Evolutionary conservation across 2,888 invertebrate genomes (phyloP).

Genomic region (Zygaena filipendulae): DNA sequence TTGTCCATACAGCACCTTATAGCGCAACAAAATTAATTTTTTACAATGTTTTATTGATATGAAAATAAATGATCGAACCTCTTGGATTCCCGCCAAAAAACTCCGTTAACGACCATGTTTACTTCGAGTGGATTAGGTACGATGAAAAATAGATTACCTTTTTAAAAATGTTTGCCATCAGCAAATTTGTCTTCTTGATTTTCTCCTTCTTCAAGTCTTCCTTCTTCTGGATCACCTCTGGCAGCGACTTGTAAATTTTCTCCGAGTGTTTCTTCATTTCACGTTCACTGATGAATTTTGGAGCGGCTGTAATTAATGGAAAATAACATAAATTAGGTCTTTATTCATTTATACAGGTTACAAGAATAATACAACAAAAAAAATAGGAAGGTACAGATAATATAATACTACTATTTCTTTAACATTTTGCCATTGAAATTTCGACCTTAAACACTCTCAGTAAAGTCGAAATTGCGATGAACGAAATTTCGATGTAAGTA

Average conservation of each 20-base stretch:
- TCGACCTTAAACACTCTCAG: no score
- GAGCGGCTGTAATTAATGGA: slow-evolving; percentile 37
- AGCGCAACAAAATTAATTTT: slow-evolving; percentile 2
- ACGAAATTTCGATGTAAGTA: no score
- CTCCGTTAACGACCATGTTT: no score
- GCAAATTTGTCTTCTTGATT: slow-evolving; percentile 74
- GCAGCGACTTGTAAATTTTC: slow-evolving; percentile 72
- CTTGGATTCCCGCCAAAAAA: no score
- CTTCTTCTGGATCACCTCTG: slow-evolving; percentile 76
- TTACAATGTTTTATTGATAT: no score
- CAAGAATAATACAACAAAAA: slow-evolving; percentile 2
- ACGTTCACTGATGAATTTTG: slow-evolving; percentile 55
- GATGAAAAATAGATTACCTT: slow-evolving; percentile 64
- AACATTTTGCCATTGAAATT: no score
- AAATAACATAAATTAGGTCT: slow-evolving; percentile 8
- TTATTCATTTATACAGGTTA: no score
- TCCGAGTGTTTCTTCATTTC: slow-evolving; percentile 62
- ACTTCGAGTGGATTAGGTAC: no score
- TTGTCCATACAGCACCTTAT: no score
- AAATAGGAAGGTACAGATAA: slow-evolving; percentile 3
- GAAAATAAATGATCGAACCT: no score
- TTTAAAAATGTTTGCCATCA: slow-evolving; percentile 82
- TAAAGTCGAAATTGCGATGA: no score
- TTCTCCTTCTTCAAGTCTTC: slow-evolving; percentile 69
- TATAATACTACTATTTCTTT: no score